Evolutionary conservation across 2,113 vertebrate genomes (phyloP).

Genomic region (Fregetta grallaria): DNA sequence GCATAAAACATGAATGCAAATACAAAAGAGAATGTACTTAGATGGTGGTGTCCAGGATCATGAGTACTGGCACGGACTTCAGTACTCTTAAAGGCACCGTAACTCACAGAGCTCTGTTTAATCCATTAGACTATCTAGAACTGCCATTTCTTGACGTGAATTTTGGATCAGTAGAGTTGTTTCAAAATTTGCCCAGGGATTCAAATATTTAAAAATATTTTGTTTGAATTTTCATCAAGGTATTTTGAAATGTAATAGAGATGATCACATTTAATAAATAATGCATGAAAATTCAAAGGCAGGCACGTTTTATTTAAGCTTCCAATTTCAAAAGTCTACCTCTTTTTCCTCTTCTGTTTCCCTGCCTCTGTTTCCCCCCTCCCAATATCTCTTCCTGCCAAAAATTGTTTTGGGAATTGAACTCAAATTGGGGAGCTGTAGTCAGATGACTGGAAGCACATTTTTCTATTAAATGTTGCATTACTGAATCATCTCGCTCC

Average conservation of each 20-base stretch:
- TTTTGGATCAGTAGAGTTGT: not conserved
- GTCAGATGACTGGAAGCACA: not conserved
- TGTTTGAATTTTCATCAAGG: constrained; percentile 1
- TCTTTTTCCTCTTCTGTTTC: not conserved
- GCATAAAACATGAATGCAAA: not conserved
- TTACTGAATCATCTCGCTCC: not conserved
- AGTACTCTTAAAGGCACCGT: not conserved
- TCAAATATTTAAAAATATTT: not conserved
- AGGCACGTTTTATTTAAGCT: not conserved
- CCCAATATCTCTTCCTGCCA: not conserved
- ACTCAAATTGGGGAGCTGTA: not conserved
- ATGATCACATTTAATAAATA: constrained; percentile 18
- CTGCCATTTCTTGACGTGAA: not conserved
- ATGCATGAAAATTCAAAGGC: not conserved
- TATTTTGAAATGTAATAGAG: not conserved
- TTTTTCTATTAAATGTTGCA: not conserved
- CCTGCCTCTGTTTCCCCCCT: not conserved
- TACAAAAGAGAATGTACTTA: not conserved
- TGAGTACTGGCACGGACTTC: not conserved
- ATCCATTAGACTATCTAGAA: constrained; percentile 1
- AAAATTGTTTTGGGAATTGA: not conserved
- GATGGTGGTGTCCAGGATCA: not conserved
- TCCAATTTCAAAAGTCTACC: not conserved
- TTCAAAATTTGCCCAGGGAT: not conserved
- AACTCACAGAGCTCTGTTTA: not conserved